Evolutionary conservation across 2,888 invertebrate genomes (phyloP), one percentile per base, ranked within the genome.

Genomic region (Camponotus fellah): DNA sequence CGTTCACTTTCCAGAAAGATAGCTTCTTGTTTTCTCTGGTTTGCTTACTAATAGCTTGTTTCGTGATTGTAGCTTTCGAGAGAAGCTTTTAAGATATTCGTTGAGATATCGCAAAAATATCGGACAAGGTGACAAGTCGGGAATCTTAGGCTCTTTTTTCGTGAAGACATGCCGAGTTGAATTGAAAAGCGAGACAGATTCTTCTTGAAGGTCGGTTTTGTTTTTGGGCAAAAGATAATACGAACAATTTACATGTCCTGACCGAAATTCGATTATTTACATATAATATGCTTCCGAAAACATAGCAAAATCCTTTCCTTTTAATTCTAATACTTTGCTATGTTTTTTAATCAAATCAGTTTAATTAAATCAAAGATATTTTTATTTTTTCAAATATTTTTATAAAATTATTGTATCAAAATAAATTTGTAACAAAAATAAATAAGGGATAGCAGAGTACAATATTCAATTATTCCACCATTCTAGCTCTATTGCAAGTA

Each of bases 21-120:
- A 76, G 76, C 26, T 65, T 37, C 3, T 49, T 37, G 53, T 21
- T 60, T 53, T 26, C 53, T 32, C 6, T 12, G 21, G 4, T 60
- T n/a, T 14, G 58, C 34, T 71, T 60, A 32, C n/a, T 66, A 80
- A 80, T 80, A 80, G 58, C 34, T 69, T 34, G 46, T 4, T 79
- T 79, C 37, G 60, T 43, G 21, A 60, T 79, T 79, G 43, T 79
- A 60, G 34, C 34, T 53, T 53, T 53, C 49, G n/a, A 53, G 46
- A 37, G 53, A 21, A 71, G 17, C 37, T 37, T 80, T 46, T 60
- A 46, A 71, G 26, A 17, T 60, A 37, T 79, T 58, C 12, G 6
- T 37, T 21, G 8, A 53, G n/a, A 53, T 26, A 58, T 12, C 14
- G 34, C 60, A 17, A 60, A 71, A 80, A 60, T 46, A 43, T 71